phyloP scores from a whole-genome alignment of 2,888 invertebrate genomes.

The Sinohyriopsis cumingii region DNA sequence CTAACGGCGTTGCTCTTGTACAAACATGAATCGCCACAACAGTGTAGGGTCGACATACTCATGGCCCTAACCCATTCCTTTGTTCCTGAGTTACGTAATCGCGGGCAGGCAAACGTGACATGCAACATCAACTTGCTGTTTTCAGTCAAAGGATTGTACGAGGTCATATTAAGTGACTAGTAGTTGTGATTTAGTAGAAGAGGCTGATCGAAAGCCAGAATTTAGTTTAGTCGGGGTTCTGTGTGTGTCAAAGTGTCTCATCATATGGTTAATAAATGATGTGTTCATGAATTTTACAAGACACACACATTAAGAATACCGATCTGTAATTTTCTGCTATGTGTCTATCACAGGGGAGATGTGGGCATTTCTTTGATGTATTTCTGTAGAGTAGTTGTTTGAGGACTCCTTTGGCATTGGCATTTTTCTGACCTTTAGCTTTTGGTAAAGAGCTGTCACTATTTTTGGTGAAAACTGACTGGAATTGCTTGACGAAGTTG shows the following conservation, averaged over 20 bases:
- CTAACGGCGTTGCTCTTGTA: too few species aligned
- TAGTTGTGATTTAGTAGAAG: background rate
- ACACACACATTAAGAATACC: background rate
- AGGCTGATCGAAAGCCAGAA: background rate
- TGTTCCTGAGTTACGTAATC: too few species aligned
- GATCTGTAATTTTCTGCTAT: constrained; percentile 6
- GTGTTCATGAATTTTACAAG: constrained; percentile 3
- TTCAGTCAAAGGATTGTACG: background rate
- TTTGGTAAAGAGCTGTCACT: background rate
- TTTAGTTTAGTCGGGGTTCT: background rate
- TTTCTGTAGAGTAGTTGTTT: background rate
- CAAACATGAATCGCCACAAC: too few species aligned
- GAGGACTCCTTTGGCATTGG: too few species aligned
- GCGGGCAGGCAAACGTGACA: too few species aligned
- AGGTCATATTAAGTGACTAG: background rate
- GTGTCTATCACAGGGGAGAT: background rate
- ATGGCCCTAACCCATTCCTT: too few species aligned
- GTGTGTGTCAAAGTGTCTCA: constrained; percentile 2
- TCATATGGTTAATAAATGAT: background rate
- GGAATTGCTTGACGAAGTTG: background rate
- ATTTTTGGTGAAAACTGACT: background rate
- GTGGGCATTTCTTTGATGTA: background rate
- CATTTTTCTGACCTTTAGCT: background rate
- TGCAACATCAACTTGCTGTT: constrained; percentile 2
- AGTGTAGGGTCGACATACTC: too few species aligned